phyloP scores from a whole-genome alignment of 2,888 invertebrate genomes.

The Orthosia cruda region DNA sequence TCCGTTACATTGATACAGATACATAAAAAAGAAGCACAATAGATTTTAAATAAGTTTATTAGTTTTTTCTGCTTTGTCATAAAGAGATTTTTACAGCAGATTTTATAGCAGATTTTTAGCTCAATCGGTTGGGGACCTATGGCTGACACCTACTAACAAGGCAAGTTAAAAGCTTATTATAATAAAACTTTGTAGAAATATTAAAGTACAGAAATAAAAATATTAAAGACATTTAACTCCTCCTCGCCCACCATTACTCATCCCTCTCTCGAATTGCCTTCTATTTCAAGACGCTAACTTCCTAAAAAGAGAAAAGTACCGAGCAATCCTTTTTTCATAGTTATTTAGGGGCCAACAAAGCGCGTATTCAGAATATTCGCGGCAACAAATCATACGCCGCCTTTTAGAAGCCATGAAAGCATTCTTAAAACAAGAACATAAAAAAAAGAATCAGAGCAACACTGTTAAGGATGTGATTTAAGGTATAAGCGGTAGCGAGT shows the following conservation, averaged over 20 bases:
- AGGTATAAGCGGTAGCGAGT: constrained; percentile 51
- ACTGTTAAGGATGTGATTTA: constrained; percentile 61
- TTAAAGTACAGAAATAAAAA: not conserved
- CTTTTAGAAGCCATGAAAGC: constrained; percentile 85
- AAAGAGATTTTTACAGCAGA: too few species aligned
- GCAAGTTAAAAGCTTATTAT: too few species aligned
- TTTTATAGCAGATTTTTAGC: too few species aligned
- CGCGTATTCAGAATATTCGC: constrained; percentile 83
- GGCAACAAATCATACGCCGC: constrained; percentile 86
- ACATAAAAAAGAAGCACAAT: too few species aligned
- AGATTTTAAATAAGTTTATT: too few species aligned
- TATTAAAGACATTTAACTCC: constrained; percentile 36
- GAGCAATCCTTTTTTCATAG: constrained; percentile 60
- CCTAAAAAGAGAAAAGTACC: constrained; percentile 62
- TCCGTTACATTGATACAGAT: too few species aligned
- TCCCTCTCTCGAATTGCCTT: constrained; percentile 58
- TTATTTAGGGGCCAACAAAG: constrained; percentile 69
- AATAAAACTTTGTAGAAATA: not conserved
- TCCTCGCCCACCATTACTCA: constrained; percentile 53
- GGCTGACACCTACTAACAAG: too few species aligned
- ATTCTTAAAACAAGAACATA: constrained; percentile 83
- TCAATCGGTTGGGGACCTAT: too few species aligned
- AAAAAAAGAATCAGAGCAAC: constrained; percentile 75
- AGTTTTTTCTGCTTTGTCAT: too few species aligned
- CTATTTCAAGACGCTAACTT: constrained; percentile 60